Base-by-base conservation (phyloP, 2,888 invertebrate genomes). In the Drosophila siamana region DNA sequence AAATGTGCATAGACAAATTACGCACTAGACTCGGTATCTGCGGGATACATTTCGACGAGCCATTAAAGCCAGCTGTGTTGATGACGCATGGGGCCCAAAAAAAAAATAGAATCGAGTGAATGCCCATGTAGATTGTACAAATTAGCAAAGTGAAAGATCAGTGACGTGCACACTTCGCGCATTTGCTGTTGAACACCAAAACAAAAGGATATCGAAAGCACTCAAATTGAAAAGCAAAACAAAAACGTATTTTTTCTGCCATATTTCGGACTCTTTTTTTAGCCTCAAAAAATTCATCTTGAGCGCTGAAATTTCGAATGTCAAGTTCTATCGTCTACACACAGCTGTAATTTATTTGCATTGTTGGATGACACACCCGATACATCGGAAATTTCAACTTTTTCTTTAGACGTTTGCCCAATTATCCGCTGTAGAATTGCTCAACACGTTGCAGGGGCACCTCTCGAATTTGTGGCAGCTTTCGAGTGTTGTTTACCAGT, bases 1-100 rank as follows among this genome's bases (percentile, higher is more conserved):
- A 75, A 74, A 65, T 63, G 67, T 75, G 74, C 74, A 71, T 74
- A 68, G 56, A 54, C 55, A 62, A 74, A 85, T 79, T 79, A 75
- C 80, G 80, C 86, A 72, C 65, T 64, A 66, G 13, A 55, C 41
- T 22, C 33, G 11, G 30, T 24, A 59, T 44, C 69, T 63, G 60
- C 62, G 48, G 50, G 78, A 78, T 65, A 69, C 69, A 47, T 61
- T 64, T 44, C 16, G n/a, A 26, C 24, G 22, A 19, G 19, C 9
- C 7, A 15, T 4, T 38, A 40, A 26, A 16, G 15, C 61, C 68
- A 67, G 67, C 62, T 62, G 26, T 38, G 51, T 4, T n/a, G 41
- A 60, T 69, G 65, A 74, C 62, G 62, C 74, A 74, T 41, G 22
- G 50, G 38, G 40, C 40, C 40, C 33, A 28, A 16, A 26, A 28